A percentile compares a stretch with the other conserved stretches of the same genome.
Evolutionary conservation across 2,888 invertebrate genomes (phyloP).

Genomic region (Mythimna lalbum): DNA sequence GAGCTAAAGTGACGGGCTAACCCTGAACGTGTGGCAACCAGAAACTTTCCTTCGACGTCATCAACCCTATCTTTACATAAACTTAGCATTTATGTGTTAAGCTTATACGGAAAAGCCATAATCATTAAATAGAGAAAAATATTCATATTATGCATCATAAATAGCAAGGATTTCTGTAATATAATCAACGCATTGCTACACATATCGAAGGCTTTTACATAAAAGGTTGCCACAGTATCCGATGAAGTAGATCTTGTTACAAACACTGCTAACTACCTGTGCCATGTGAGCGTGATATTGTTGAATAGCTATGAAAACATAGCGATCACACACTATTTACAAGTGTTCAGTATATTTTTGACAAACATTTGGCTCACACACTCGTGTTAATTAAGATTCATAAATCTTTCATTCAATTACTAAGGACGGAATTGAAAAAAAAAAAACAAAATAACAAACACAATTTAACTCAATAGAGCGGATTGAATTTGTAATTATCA

Average conservation of each 20-base stretch:
- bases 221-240: constrained; percentile 67
- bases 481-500: constrained; percentile 41
- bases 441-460: constrained; percentile 12
- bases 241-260: constrained; percentile 66
- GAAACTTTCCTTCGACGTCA: constrained; percentile 9
- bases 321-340: constrained; percentile 31
- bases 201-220: constrained; percentile 54
- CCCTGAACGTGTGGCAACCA: neutral
- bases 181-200: constrained; percentile 53
- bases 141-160: constrained; percentile 28
- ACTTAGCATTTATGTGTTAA: constrained; percentile 24
- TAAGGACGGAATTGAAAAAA: constrained; percentile 1
- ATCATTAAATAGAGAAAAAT: constrained; percentile 35
- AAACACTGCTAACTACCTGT: constrained; percentile 34
- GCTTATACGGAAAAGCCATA: constrained; percentile 36
- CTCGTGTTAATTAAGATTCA: constrained; percentile 15
- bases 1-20: neutral
- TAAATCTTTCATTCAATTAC: neutral
- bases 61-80: constrained; percentile 11
- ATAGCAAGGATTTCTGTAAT: constrained; percentile 58
- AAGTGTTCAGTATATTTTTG: constrained; percentile 28
- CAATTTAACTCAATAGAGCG: constrained; percentile 10
- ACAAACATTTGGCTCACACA: constrained; percentile 32
- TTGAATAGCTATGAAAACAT: constrained; percentile 28
- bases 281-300: constrained; percentile 22